phyloP scores from a whole-genome alignment of 2,113 vertebrate species.

The Heteronetta atricapilla region DNA sequence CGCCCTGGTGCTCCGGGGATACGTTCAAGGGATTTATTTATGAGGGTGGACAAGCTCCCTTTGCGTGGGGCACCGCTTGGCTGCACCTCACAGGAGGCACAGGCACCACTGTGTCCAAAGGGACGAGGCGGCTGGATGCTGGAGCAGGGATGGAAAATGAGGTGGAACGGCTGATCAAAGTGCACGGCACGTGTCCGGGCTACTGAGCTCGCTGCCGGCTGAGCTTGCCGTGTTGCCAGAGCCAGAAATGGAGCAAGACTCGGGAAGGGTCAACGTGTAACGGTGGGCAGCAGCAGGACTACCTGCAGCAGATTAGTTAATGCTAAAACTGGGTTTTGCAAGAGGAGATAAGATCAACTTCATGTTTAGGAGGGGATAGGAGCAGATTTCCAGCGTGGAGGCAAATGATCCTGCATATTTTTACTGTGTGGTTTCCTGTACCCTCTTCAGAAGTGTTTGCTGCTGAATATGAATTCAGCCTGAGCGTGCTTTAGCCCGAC shows the following conservation, averaged over 20 bases:
- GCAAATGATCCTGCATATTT: not conserved
- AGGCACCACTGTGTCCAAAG: not conserved
- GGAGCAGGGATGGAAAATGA: not conserved
- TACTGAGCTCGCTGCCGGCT: not conserved
- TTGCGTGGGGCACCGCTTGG: not conserved
- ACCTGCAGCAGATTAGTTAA: not conserved
- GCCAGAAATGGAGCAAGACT: constrained; percentile 23
- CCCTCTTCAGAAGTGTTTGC: not conserved
- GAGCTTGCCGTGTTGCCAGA: not conserved
- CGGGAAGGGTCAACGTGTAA: not conserved
- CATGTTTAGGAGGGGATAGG: not conserved
- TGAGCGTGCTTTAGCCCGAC: not conserved
- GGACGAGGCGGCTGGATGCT: not conserved
- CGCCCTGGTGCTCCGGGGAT: not conserved
- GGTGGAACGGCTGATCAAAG: constrained; percentile 1
- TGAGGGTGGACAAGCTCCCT: not conserved
- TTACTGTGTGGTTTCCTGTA: not conserved
- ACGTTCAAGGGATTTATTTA: not conserved
- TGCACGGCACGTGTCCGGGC: not conserved
- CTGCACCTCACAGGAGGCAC: not conserved
- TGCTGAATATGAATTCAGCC: not conserved
- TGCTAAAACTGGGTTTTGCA: constrained; percentile 34
- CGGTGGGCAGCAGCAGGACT: not conserved
- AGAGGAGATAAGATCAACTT: constrained; percentile 32
- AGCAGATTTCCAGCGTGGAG: not conserved